Base-by-base conservation (phyloP, 1,140 invertebrate genomes). In the Trissolcus basalis region DNA sequence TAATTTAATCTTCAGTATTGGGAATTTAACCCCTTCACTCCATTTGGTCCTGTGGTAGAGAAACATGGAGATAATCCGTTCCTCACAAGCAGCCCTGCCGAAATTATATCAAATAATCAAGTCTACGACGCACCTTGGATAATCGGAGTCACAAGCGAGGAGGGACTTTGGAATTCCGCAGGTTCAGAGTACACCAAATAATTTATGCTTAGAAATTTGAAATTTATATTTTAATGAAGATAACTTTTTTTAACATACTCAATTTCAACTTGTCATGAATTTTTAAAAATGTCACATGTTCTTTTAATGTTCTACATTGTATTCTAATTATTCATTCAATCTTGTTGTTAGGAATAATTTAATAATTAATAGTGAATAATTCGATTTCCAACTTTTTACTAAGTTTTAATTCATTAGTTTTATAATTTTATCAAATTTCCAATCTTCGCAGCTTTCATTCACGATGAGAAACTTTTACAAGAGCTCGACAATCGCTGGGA, bases 91-190 rank as follows among this genome's bases (percentile, higher is more conserved):
- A 85, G 90, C 47, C 92, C 92, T 0, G 88, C 88, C 69, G 86
- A 90, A 47, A 89, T 91, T 0, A 86, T 92, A 0, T 73, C 77
- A 12, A 80, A 84, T 9, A 90, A 91, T 0, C 78, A 84, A 33
- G 89, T 88, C 48, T 86, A 89, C 19, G 89, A 90, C 53, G 61
- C 91, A 14, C 91, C 92, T 10, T 91, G 91, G 85, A 86, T 93
- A 19, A 89, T 89, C 4, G 89, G 90, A 1, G 87, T 91, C 1
- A 90, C 89, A 1, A 89, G 88, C 10, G 88, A 91, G 71, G 91
- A 92, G 80, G 91, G 91, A 73, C 81, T 93, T n/a, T 93, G 90
- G 78, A 91, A 91, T 10, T 90, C 87, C 56, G 89, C 90, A 78
- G 87, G 91, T 92, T n/a, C n/a, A 1, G 9, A 27, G 6, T 27